Base-by-base conservation (phyloP, 2,888 invertebrate genomes). In the Callimorpha dominula region DNA sequence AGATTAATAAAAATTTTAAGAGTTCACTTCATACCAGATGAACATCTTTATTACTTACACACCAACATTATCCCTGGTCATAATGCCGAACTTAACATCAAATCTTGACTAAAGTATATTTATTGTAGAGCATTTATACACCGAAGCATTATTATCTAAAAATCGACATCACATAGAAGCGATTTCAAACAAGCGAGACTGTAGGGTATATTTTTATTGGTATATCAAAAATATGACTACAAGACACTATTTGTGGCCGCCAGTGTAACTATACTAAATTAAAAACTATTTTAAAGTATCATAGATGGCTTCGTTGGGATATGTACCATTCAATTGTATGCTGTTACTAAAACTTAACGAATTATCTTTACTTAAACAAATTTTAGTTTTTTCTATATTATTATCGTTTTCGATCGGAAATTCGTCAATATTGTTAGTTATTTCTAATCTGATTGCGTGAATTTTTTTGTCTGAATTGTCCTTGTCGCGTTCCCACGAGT, bases 231-330 rank as follows among this genome's bases (percentile, higher is more conserved):
- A 88, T 83, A 87, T 84, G 85, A 88, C 88, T 87, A 88, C 87
- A 86, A 84, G 62, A 84, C 78, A 80, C 86, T 80, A 80, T 80
- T 85, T 81, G 87, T 80, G 81, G 75, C 78, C 80, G 66, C 80
- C 77, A 76, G 78, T 85, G 85, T 78, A 84, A 80, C 80, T 87
- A 80, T 20, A 68, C 80, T 84, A 78, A 77, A 75, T 65, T 77
- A 81, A 75, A 77, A 81, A 78, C 89, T 95, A 95, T 84, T 95
- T 95, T 90, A 95, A 93, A 81, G 95, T 95, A 93, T 95, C 95
- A 81, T 95, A 95, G 88, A 95, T 95, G 94, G 95, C 95, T 91
- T 95, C 95, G 93, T 91, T 95, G 91, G 95, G 94, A 91, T 95
- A 95, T 92, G 94, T 95, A 94, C 95, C 95, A 93, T 95, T 95